A percentile compares a stretch with the other conserved stretches of the same genome.
Conservation (phyloP, 2,113 vertebrate species). For the Phoxinus phoxinus region DNA sequence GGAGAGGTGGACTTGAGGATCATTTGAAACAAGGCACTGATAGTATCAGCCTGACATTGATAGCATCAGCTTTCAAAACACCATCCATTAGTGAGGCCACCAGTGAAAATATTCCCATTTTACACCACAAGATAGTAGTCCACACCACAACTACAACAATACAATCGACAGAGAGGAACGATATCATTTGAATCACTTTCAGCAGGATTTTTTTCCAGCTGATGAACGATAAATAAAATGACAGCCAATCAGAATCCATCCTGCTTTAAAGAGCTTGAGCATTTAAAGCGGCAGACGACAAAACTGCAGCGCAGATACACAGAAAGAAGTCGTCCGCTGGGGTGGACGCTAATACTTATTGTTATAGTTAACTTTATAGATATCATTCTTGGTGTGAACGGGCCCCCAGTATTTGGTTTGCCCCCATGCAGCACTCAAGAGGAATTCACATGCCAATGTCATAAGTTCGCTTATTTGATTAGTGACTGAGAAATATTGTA, state of each 20-base stretch:
- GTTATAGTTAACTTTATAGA: too few relatives aligned
- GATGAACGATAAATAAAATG: background rate
- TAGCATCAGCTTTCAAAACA: background rate
- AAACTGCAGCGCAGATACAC: too few relatives aligned
- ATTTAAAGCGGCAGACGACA: background rate
- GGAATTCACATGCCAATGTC: too few relatives aligned
- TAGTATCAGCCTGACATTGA: background rate
- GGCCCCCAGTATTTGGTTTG: too few relatives aligned
- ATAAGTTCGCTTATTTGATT: too few relatives aligned
- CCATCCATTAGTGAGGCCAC: background rate
- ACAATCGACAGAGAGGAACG: too few relatives aligned
- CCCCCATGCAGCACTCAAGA: too few relatives aligned
- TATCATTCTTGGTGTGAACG: too few relatives aligned
- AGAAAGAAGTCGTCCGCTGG: too few relatives aligned
- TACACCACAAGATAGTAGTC: background rate
- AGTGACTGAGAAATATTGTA: too few relatives aligned
- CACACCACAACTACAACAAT: background rate
- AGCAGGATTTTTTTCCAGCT: background rate
- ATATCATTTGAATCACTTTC: background rate
- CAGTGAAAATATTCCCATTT: background rate
- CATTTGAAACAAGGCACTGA: conserved; percentile 16
- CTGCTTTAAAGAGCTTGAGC: background rate
- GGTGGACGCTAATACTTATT: too few relatives aligned
- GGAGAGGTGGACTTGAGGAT: background rate
- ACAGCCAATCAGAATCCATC: background rate